Percentiles rank a stretch among this genome's conserved stretches.
These are phyloP conservation scores for Cephus spinipes DNA, from an alignment of 2,888 invertebrate genomes.

Conservation along the genomic window DNA sequence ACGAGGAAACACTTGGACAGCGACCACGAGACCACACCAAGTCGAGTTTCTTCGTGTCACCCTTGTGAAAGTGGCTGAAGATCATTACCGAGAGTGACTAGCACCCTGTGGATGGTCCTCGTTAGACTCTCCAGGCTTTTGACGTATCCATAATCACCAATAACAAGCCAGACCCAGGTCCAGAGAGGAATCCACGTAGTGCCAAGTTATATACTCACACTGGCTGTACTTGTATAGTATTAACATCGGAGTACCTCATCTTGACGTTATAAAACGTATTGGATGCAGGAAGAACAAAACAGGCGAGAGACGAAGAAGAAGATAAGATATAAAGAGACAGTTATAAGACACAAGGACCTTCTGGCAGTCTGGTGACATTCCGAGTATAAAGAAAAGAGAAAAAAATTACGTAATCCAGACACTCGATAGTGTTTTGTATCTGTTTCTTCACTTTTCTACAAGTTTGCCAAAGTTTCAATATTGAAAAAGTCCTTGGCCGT, in stretches of 20 bases:
- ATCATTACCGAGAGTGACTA: conserved; percentile 57
- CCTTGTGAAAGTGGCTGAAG: conserved; percentile 30
- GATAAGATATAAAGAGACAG: neutral
- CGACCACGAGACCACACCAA: conserved; percentile 2
- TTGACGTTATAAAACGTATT: neutral
- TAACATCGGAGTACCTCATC: neutral
- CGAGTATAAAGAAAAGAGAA: neutral
- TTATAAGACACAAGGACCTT: neutral
- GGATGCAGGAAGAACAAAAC: neutral
- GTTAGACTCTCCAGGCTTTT: conserved; percentile 48
- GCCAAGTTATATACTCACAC: neutral
- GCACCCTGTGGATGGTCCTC: conserved; percentile 37
- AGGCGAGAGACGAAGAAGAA: neutral
- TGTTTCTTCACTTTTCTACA: neutral
- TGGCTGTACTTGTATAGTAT: neutral
- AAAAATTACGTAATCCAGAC: neutral
- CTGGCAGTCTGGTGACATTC: neutral
- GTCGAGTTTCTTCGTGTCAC: conserved; percentile 40
- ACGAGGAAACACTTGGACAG: neutral
- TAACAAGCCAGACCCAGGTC: conserved; percentile 23
- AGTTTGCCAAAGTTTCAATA: neutral
- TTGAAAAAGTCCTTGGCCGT: neutral
- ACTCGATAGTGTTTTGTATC: neutral
- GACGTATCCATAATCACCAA: conserved; percentile 53
- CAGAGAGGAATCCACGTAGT: neutral